Evolutionary conservation across 2,797 vertebrate genomes (phyloP), one percentile per base, ranked within the genome.

Genomic region (Acestrorhynchus altus): DNA sequence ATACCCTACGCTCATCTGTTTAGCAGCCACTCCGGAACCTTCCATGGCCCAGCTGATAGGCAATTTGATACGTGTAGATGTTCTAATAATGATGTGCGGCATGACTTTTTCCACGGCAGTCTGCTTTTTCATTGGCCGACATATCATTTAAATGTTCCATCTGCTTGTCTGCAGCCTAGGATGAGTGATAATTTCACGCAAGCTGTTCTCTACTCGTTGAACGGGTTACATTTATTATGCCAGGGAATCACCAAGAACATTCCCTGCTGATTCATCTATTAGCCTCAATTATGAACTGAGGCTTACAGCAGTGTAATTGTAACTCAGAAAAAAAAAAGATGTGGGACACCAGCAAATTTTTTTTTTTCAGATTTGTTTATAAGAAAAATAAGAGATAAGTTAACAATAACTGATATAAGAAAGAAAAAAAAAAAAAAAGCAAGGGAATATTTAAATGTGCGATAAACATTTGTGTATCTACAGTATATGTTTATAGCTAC

Each of bases 401-500:
- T 66, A 84, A 77, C 46, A 71, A 73, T 46, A 80, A 66, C 31
- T 72, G 52, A 70, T 74, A 74, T 78, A 68, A 81, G 59, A 85
- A 83, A 79, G 46, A 75, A 69, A 74, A 80, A 79, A 76, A 56
- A 75, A 69, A 71, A 80, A 79, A 76, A 26, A 69, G 69, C 61
- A 22, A 42, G 74, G 76, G 60, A 57, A 72, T 72, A 79, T 77
- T 79, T 64, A 68, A 69, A 69, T 69, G 52, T 31, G 49, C 66
- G 64, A 82, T 82, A 73, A 72, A 78, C 77, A 72, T 79, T 76
- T 78, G 77, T 82, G 52, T 83, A 80, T 81, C 68, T 82, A 80
- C 72, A 83, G 78, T 79, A 77, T 72, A 85, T 78, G 71, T 79
- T 74, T 78, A 54, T 83, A 79, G 81, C 83, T 85, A 85, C 73